Base-by-base conservation (phyloP, 2,888 invertebrate species). In the Drosophila atripex region DNA sequence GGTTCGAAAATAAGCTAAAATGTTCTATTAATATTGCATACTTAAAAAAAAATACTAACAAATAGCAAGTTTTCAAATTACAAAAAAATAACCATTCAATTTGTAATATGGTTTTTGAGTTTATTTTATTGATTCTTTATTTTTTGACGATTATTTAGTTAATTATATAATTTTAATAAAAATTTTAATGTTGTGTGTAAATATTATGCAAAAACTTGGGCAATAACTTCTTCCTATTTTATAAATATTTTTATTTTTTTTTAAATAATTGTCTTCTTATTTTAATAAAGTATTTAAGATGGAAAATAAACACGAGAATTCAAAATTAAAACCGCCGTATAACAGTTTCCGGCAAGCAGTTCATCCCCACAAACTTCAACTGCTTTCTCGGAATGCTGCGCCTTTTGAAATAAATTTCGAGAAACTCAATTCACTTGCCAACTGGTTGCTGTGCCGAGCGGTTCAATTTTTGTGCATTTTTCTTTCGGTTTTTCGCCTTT, bases 391-490 rank as follows among this genome's bases (percentile, higher is more conserved):
- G 16, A 12, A 18, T 9, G 43, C 43, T 43, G 9, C 1, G 21
- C 21, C 18, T 21, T 35, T 35, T 43, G 11, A 21, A 43, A 43
- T 6, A 43, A 12, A 11, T 3, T 45, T 54, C 12, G 2, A 43
- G 6, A 28, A 12, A 32, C 41, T 53, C 71, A 23, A 21, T 53
- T 65, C 65, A 70, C 71, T 70, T 70, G 49, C 61, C 61, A 70
- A 61, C 71, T 54, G 69, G 61, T 71, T 43, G 53, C 61, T 61
- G 69, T 45, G 50, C 32, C 54, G 69, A 61, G 38, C 71, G 52
- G 64, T 61, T 61, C 47, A 32, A 28, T 35, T 16, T 21, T 21
- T 21, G 14, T 16, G 32, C 30, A 9, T 12, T 2, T 30, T n/a
- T 9, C 1, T 11, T 41, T 39, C 14, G 39, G n/a, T 8, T 30